phyloP scores from a whole-genome alignment of 2,888 invertebrate genomes.

The Dynastes maya region DNA sequence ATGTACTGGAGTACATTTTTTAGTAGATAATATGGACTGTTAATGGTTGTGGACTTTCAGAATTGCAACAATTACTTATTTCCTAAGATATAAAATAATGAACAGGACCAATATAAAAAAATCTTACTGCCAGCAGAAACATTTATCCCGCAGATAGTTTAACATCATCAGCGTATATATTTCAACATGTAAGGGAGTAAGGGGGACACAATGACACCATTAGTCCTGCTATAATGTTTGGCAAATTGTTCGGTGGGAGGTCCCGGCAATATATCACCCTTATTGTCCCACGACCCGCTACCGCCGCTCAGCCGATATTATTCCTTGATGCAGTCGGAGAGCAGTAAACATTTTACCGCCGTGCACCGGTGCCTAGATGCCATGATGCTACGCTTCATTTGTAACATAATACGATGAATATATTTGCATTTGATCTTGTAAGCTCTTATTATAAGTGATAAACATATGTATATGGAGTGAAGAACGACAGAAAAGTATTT shows the following conservation, averaged over 20 bases:
- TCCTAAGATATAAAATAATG: constrained; percentile 4
- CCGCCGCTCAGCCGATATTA: constrained; percentile 45
- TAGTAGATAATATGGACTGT: too few relatives aligned
- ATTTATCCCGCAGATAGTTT: constrained; percentile 43
- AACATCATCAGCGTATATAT: constrained; percentile 49
- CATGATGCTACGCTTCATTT: constrained; percentile 40
- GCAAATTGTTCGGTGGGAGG: constrained; percentile 71
- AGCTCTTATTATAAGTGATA: background rate
- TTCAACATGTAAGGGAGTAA: constrained; percentile 47
- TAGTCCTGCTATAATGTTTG: constrained; percentile 70
- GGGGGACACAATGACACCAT: constrained; percentile 68
- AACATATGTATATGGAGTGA: background rate
- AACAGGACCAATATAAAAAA: constrained; percentile 26
- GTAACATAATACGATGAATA: constrained; percentile 46
- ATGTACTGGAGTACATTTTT: too few relatives aligned
- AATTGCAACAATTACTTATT: background rate
- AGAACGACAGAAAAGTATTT: background rate
- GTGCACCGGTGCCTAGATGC: constrained; percentile 24
- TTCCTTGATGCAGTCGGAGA: constrained; percentile 40
- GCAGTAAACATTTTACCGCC: constrained; percentile 45
- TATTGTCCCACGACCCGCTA: constrained; percentile 65
- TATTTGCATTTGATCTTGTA: constrained; percentile 39
- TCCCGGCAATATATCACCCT: constrained; percentile 68
- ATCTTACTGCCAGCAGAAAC: constrained; percentile 27
- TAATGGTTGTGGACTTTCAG: too few relatives aligned